A percentile compares a stretch with the other conserved stretches of the same genome.
Conservation (phyloP, 1,140 invertebrate species). For the Drosophila sturtevanti region DNA sequence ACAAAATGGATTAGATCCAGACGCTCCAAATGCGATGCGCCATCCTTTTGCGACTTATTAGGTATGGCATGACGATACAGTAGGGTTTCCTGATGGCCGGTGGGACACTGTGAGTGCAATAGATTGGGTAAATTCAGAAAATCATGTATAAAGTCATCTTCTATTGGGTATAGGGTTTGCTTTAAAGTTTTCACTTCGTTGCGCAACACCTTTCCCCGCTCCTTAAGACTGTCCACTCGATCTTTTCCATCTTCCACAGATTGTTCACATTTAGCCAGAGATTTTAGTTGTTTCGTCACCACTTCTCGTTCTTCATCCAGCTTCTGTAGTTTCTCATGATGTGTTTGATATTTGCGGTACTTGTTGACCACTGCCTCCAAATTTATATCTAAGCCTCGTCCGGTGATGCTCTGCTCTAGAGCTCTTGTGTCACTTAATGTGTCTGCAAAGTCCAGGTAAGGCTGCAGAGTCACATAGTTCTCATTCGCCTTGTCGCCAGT, state of each 20-base stretch:
- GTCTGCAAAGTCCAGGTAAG: slow-evolving; percentile 85
- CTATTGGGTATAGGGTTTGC: slow-evolving; percentile 84
- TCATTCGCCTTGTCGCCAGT: slow-evolving; percentile 85
- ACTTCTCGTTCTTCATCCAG: slow-evolving; percentile 81
- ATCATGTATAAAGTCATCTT: slow-evolving; percentile 84
- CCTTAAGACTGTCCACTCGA: slow-evolving; percentile 75
- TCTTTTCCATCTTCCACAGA: neutral
- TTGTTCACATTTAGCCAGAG: slow-evolving; percentile 42
- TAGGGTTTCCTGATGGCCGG: slow-evolving; percentile 65
- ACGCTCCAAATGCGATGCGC: slow-evolving; percentile 55
- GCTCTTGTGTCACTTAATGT: slow-evolving; percentile 83
- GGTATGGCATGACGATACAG: slow-evolving; percentile 77
- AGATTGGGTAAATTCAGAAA: slow-evolving; percentile 86
- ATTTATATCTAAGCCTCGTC: slow-evolving; percentile 83
- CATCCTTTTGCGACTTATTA: neutral
- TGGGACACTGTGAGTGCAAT: slow-evolving; percentile 85
- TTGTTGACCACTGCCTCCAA: slow-evolving; percentile 82
- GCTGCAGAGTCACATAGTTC: slow-evolving; percentile 84
- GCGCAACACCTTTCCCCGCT: slow-evolving; percentile 83
- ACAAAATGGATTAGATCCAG: slow-evolving; percentile 84
- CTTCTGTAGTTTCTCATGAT: slow-evolving; percentile 76
- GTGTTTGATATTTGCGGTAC: slow-evolving; percentile 84
- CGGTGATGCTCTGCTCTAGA: slow-evolving; percentile 83
- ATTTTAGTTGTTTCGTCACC: slow-evolving; percentile 66
- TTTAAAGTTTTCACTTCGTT: slow-evolving; percentile 84